Conservation (phyloP, 2,888 invertebrate genomes). For the Aspidiotus rigidus region DNA sequence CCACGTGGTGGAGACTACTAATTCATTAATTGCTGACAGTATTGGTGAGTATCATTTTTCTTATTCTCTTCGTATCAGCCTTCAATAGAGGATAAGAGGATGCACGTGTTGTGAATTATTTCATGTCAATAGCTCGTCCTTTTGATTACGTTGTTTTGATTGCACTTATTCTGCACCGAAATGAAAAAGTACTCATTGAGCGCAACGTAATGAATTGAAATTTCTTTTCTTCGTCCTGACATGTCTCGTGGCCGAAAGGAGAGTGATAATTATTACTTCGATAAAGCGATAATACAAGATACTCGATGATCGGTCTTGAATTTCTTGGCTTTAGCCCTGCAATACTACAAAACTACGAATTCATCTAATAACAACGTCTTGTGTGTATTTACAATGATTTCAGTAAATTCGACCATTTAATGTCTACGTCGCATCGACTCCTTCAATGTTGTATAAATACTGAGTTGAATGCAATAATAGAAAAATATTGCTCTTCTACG, state of each 20-base stretch:
- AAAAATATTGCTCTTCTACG: constrained; percentile 17
- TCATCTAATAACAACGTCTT: constrained; percentile 28
- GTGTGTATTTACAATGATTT: constrained; percentile 31
- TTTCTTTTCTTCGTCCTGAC: too few species aligned
- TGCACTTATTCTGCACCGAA: background rate
- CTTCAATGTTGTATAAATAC: constrained; percentile 5
- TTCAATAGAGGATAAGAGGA: background rate
- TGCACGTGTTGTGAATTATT: background rate
- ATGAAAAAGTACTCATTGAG: background rate
- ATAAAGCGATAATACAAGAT: too few species aligned
- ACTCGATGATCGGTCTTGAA: too few species aligned
- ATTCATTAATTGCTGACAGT: background rate
- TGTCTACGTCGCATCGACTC: constrained; percentile 29
- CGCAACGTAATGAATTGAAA: background rate
- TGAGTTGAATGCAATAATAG: background rate
- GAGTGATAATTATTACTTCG: too few species aligned
- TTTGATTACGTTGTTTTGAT: background rate
- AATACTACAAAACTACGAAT: background rate
- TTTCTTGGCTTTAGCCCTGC: too few species aligned
- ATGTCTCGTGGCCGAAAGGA: too few species aligned
- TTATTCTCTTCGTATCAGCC: background rate
- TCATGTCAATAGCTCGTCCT: background rate
- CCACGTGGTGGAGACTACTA: background rate
- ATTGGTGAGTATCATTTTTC: constrained; percentile 22
- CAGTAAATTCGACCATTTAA: constrained; percentile 28